phyloP scores from a whole-genome alignment of 2,113 vertebrate species.

The Eudyptes chrysolophus region DNA sequence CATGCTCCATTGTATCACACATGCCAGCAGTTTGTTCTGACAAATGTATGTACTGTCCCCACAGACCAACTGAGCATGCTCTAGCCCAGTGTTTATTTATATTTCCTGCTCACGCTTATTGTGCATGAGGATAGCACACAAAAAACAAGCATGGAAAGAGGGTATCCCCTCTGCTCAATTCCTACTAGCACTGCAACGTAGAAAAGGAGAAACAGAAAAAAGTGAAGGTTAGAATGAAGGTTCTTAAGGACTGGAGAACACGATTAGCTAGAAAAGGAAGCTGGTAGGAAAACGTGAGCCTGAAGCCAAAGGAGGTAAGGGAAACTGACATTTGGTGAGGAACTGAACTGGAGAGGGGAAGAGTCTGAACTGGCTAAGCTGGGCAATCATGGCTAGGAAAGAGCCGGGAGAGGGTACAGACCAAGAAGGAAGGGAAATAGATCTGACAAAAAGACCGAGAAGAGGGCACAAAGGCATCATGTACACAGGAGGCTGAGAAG shows the following conservation, averaged over 20 bases:
- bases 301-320: neutral
- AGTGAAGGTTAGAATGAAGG: neutral
- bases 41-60: neutral
- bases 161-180: neutral
- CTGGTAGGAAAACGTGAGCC: neutral
- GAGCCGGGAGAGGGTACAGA: neutral
- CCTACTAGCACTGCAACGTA: neutral
- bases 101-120: neutral
- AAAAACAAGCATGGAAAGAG: neutral
- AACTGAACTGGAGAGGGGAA: neutral
- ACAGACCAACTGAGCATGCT: neutral
- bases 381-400: neutral
- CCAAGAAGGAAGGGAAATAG: neutral
- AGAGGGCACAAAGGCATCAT: neutral
- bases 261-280: neutral
- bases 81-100: neutral
- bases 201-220: neutral
- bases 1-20: neutral
- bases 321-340: neutral
- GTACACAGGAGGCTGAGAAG: neutral
- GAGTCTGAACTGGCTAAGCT: neutral
- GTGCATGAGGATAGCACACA: neutral
- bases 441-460: neutral
- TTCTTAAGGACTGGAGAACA: neutral
- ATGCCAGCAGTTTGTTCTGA: neutral